Evolutionary conservation across 2,113 vertebrate species (phyloP).

Genomic region (Aix galericulata): DNA sequence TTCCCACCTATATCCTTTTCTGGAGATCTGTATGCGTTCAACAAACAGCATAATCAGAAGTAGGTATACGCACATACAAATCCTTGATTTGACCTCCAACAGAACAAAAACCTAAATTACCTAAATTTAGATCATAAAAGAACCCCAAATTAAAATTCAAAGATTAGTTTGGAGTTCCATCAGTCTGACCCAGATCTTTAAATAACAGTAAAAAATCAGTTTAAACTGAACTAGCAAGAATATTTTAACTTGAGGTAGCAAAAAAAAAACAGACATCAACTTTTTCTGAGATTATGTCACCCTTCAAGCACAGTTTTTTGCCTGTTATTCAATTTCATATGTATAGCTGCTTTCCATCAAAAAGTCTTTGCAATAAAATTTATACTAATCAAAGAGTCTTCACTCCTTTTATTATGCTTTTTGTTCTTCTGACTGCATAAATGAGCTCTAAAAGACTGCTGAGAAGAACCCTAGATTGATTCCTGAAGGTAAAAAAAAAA

Average conservation of each 20-base stretch:
- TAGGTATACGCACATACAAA: background rate
- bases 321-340: background rate
- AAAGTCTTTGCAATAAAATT: background rate
- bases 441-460: background rate
- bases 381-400: background rate
- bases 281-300: background rate
- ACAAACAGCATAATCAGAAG: background rate
- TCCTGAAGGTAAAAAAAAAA: accelerated
- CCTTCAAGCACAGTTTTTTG: background rate
- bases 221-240: background rate
- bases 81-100: background rate
- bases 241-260: background rate
- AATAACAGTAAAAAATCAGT: no score
- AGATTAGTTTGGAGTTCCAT: background rate
- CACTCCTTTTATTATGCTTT: background rate
- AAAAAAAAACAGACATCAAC: background rate
- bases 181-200: background rate
- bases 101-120: background rate
- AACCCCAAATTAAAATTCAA: background rate
- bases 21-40: background rate
- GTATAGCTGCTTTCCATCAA: background rate
- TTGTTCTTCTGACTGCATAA: background rate
- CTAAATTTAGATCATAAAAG: background rate
- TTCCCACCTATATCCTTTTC: background rate
- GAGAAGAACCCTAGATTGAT: background rate